phyloP scores from a whole-genome alignment of 2,888 invertebrate species.

The Ophion ventricosus region DNA sequence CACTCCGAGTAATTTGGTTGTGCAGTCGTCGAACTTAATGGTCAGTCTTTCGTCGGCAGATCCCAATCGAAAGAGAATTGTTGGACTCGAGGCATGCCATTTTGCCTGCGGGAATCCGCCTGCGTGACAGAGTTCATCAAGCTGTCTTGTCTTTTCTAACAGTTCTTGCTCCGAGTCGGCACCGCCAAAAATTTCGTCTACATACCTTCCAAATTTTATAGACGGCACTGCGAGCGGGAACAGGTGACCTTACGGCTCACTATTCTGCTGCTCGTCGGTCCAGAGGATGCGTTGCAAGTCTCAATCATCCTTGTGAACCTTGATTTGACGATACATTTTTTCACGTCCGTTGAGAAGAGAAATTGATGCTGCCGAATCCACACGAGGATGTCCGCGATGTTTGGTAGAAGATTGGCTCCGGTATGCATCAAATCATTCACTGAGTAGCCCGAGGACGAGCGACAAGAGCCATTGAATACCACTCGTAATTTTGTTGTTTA shows the following conservation, averaged over 20 bases:
- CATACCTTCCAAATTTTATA: neutral
- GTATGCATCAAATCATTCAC: neutral
- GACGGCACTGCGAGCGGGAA: neutral
- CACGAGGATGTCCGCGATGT: neutral
- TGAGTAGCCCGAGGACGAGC: neutral
- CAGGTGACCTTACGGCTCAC: neutral
- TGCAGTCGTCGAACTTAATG: neutral
- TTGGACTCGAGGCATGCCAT: conserved; percentile 64
- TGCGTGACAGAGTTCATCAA: conserved; percentile 14
- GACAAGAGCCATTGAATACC: neutral
- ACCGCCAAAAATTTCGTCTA: neutral
- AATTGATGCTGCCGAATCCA: neutral
- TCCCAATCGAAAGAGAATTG: conserved; percentile 21
- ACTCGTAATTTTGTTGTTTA: too few species aligned
- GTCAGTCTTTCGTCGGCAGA: neutral
- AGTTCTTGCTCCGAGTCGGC: too few species aligned
- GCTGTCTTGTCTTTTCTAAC: neutral
- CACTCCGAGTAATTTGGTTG: too few species aligned
- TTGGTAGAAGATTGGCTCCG: neutral
- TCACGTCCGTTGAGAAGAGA: neutral
- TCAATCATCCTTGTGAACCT: neutral
- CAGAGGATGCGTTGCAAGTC: neutral
- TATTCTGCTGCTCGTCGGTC: neutral
- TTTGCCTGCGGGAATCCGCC: conserved; percentile 61
- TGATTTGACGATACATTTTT: neutral